Evolutionary conservation across 2,888 invertebrate genomes (phyloP).

Genomic region (Argynnis bischoffii): DNA sequence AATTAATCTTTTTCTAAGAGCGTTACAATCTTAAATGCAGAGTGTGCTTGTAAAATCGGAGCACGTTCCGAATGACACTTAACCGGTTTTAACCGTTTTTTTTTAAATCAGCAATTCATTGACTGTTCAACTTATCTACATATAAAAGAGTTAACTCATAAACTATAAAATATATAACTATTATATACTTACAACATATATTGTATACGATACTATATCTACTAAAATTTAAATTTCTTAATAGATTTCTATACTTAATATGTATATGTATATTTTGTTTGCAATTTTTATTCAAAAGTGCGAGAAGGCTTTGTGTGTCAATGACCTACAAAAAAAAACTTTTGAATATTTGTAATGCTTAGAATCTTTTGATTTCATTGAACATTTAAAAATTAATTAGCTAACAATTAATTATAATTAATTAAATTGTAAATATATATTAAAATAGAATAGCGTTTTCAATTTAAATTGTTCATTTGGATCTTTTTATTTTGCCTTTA

Average conservation of each 20-base stretch:
- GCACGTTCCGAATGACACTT: constrained; percentile 33
- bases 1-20: constrained; percentile 2
- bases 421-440: too few relatives aligned
- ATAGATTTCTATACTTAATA: neutral
- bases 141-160: constrained; percentile 9
- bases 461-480: too few relatives aligned
- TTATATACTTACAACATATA: neutral
- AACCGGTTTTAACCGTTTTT: constrained; percentile 39
- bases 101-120: constrained; percentile 37
- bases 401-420: too few relatives aligned
- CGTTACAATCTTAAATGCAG: constrained; percentile 15
- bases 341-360: neutral
- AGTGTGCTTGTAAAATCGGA: constrained; percentile 26
- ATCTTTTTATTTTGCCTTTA: neutral
- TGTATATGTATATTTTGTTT: too few relatives aligned
- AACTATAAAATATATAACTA: neutral
- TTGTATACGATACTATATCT: too few relatives aligned
- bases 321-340: constrained; percentile 25
- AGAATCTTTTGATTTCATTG: neutral
- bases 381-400: neutral
- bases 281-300: constrained; percentile 6
- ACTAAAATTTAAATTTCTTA: too few relatives aligned
- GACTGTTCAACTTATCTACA: constrained; percentile 30
- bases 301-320: constrained; percentile 17
- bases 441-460: too few relatives aligned